These are phyloP conservation scores for Caenorhabditis uteleia DNA, from an alignment of 2,888 invertebrate species.

Conservation along the genomic window DNA sequence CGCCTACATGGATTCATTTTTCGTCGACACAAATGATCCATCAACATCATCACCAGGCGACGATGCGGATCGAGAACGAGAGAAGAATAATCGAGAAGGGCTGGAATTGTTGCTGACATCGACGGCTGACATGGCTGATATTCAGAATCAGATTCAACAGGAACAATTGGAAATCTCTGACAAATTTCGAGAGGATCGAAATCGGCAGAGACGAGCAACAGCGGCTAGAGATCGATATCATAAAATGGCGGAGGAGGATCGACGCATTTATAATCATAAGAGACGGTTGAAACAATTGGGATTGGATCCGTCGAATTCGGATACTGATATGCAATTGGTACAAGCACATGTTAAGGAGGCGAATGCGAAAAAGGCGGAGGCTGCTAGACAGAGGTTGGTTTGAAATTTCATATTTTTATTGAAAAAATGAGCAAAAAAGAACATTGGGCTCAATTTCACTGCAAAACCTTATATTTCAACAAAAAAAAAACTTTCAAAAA, in stretches of 20 bases:
- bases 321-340: slow-evolving; percentile 50
- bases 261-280: slow-evolving; percentile 44
- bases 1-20: slow-evolving; percentile 27
- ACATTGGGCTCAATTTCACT: too few species aligned
- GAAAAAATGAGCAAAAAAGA: too few species aligned
- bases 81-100: slow-evolving; percentile 4
- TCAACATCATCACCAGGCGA: background rate
- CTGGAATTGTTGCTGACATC: slow-evolving; percentile 8
- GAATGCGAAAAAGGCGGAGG: slow-evolving; percentile 59
- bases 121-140: slow-evolving; percentile 14
- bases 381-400: slow-evolving; percentile 41
- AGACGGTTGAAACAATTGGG: slow-evolving; percentile 45
- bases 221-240: slow-evolving; percentile 64
- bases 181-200: slow-evolving; percentile 8
- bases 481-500: too few species aligned
- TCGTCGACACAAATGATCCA: slow-evolving; percentile 2
- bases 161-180: slow-evolving; percentile 9
- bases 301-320: slow-evolving; percentile 28
- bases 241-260: slow-evolving; percentile 51
- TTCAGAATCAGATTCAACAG: slow-evolving; percentile 10
- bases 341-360: slow-evolving; percentile 52
- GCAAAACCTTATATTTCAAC: too few species aligned
- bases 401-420: background rate
- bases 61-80: background rate
- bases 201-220: slow-evolving; percentile 54